These are phyloP conservation scores for Smittia aterrima DNA, from an alignment of 2,888 invertebrate genomes.

Conservation along the genomic window DNA sequence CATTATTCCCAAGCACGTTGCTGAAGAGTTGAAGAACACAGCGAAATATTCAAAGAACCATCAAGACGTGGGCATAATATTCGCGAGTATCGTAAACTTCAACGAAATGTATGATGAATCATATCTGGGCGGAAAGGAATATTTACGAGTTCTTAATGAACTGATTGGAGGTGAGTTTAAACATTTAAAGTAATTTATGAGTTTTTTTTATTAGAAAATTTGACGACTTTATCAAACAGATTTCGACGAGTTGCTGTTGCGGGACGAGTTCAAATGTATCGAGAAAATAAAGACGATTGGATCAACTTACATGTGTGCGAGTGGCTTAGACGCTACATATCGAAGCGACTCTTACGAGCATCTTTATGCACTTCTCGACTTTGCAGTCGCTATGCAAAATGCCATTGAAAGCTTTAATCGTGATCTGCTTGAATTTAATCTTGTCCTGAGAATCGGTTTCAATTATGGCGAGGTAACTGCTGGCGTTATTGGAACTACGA, in stretches of 20 bases:
- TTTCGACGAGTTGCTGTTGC: constrained; percentile 87
- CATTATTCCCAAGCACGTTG: constrained; percentile 94
- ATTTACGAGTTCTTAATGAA: constrained; percentile 91
- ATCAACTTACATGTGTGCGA: constrained; percentile 96
- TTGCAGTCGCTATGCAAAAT: constrained; percentile 86
- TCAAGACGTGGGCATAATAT: constrained; percentile 87
- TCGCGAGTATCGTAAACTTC: constrained; percentile 95
- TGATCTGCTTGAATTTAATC: constrained; percentile 85
- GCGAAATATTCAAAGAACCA: constrained; percentile 95
- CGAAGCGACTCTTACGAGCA: constrained; percentile 66
- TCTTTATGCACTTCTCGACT: constrained; percentile 87
- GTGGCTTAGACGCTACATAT: constrained; percentile 82
- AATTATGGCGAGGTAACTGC: constrained; percentile 96
- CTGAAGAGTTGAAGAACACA: constrained; percentile 87
- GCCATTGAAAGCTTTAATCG: constrained; percentile 85
- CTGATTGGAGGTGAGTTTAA: constrained; percentile 67
- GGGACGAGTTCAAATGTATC: constrained; percentile 78
- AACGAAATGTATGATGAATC: constrained; percentile 93
- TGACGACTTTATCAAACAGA: constrained; percentile 56
- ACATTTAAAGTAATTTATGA: not conserved
- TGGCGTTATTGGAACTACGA: constrained; percentile 93
- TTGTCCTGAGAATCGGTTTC: constrained; percentile 81
- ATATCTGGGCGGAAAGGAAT: constrained; percentile 92
- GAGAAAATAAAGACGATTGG: constrained; percentile 98
- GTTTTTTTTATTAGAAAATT: not conserved